Base-by-base conservation (phyloP, 2,113 vertebrate genomes). In the Dromas ardeola region DNA sequence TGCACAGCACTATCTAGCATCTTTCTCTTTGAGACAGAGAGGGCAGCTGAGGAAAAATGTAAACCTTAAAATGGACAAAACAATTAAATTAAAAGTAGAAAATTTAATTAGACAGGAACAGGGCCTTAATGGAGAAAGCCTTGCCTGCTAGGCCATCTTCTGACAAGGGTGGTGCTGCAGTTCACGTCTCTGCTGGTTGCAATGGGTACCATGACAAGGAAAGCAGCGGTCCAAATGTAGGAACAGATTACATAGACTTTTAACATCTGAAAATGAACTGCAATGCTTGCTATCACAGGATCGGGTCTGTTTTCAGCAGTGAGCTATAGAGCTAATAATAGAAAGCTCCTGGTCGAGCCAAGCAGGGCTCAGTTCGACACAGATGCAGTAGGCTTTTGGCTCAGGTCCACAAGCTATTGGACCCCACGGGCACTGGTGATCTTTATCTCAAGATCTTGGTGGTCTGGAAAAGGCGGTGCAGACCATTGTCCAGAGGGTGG, bases 371-470 rank as follows among this genome's bases (percentile, higher is more conserved):
- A 21, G 29, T 45, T 38, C 42, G 55, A 23, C 21, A 43, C 1
- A 18, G 11, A 21, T 61, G 17, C 9, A 45, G n/a, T 2, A 38
- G 17, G 30, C 27, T 80, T 93, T 79, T 76, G 12, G 6, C 47
- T 82, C 0, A 0, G 15, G 6, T 61, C 11, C 83, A 42, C 25
- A 81, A 4, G 13, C 11, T 50, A 1, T 26, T 76, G 70, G 19
- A 66, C 18, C 11, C 8, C 8, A 14, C 13, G 26, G 9, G 30
- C 20, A 65, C 8, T 3, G 13, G 13, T 52, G 47, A 85, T 2
- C 15, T 82, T 74, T 52, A 27, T 20, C 45, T 88, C 27, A 67
- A 32, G 49, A 43, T 82, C 73, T 72, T 56, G 22, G 12, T 86
- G 67, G 25, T 38, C 18, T 71, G 55, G 62, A 86, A 92, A 82